Conservation (phyloP, 2,888 invertebrate species). For the Chaetogeoica ovagalla region DNA sequence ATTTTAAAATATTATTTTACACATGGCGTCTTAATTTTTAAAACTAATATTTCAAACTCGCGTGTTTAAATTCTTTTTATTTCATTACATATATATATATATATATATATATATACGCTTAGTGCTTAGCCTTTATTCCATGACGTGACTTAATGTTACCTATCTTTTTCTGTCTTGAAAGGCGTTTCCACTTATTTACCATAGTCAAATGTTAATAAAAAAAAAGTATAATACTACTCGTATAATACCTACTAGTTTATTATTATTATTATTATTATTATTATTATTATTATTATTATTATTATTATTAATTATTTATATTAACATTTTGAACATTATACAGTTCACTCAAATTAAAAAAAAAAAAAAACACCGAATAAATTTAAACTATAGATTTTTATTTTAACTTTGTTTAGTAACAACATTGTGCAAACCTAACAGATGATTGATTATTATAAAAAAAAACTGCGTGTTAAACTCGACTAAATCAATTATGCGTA, state of each 20-base stretch:
- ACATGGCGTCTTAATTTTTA: neutral
- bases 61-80: neutral
- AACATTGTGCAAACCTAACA: too few species aligned
- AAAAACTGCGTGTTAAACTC: neutral
- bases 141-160: constrained; percentile 29
- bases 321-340: neutral
- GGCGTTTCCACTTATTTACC: constrained; percentile 19
- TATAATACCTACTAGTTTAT: too few species aligned
- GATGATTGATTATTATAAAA: neutral
- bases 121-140: neutral
- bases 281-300: too few species aligned
- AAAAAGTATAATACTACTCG: neutral
- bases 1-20: too few species aligned
- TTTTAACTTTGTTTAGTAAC: too few species aligned
- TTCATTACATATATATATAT: too few species aligned
- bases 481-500: neutral
- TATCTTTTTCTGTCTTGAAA: neutral
- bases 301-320: too few species aligned
- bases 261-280: too few species aligned
- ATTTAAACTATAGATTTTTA: too few species aligned
- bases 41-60: neutral
- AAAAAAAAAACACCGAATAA: too few species aligned
- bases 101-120: neutral
- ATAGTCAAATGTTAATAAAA: neutral
- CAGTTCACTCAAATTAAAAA: too few species aligned